Conservation (phyloP, 2,888 invertebrate species). For the Gisinianus flammeolus region DNA sequence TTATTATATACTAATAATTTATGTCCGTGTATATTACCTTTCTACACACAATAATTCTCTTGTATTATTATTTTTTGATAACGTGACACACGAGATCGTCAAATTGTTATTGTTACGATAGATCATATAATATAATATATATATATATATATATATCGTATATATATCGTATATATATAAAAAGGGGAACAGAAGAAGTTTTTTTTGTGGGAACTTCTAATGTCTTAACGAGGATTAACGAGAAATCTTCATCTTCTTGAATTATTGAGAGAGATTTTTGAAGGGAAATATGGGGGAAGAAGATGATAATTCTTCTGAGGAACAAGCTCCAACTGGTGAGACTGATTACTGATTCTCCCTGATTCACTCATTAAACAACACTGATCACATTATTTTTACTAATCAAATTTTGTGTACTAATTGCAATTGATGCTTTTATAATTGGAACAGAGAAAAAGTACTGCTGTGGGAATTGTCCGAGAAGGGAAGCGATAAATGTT, state of each 20-base stretch:
- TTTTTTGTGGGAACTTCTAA: not conserved
- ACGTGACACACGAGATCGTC: no score
- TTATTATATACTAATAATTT: not conserved
- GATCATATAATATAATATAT: no score
- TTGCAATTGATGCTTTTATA: no score
- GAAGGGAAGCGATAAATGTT: conserved; percentile 33
- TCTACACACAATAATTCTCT: no score
- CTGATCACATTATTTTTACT: no score
- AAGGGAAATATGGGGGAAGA: conserved; percentile 16
- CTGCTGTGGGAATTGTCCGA: conserved; percentile 39
- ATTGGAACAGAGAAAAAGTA: conserved; percentile 27
- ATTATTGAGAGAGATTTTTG: not conserved
- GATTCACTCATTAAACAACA: no score
- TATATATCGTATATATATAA: not conserved
- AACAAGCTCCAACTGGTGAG: not conserved
- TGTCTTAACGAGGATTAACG: not conserved
- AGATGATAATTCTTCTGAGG: not conserved
- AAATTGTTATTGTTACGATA: no score
- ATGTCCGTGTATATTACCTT: no score
- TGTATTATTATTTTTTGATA: no score
- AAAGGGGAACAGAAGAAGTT: not conserved
- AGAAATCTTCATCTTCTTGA: not conserved
- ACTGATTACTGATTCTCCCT: not conserved
- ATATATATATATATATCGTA: not conserved
- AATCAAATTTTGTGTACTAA: no score